Percentiles rank a stretch among this genome's conserved stretches.
phyloP scores from a whole-genome alignment of 2,797 vertebrate species.

The Syngnathus acus region DNA sequence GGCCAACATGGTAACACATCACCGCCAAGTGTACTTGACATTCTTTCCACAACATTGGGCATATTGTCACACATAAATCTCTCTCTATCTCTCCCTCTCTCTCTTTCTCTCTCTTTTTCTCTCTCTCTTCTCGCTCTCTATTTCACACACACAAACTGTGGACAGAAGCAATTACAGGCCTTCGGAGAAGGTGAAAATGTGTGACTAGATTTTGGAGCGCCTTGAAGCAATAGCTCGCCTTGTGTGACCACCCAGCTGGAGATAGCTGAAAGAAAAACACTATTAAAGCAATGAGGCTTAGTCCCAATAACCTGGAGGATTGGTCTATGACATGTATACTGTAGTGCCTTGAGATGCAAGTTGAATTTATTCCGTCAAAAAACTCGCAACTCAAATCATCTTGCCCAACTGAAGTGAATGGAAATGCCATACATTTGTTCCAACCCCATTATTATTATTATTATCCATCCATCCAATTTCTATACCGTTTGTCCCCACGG shows the following conservation, averaged over 20 bases:
- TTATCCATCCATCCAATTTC: no score
- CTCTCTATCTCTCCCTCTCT: slow-evolving; percentile 3
- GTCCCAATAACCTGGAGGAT: slow-evolving; percentile 8
- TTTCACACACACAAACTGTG: slow-evolving; percentile 10
- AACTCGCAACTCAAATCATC: no score
- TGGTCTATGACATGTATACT: slow-evolving; percentile 7
- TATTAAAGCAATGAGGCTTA: slow-evolving; percentile 39
- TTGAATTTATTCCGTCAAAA: no score
- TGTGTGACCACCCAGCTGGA: slow-evolving; percentile 47
- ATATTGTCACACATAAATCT: slow-evolving; percentile 29
- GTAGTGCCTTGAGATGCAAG: no score
- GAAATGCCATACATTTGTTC: no score
- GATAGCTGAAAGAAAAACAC: slow-evolving; percentile 31
- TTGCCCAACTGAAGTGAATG: no score
- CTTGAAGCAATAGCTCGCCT: slow-evolving; percentile 47
- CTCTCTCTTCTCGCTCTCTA: slow-evolving; percentile 1
- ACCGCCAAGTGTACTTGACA: slow-evolving; percentile 52
- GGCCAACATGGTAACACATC: slow-evolving; percentile 57
- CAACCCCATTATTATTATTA: neutral
- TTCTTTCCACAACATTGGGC: slow-evolving; percentile 45
- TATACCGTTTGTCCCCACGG: no score
- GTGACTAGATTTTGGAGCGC: slow-evolving; percentile 44
- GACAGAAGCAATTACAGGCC: slow-evolving; percentile 19
- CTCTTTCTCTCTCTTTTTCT: slow-evolving; percentile 9
- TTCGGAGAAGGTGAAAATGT: slow-evolving; percentile 28